Percentiles rank a stretch among this genome's conserved stretches.
Evolutionary conservation across 2,797 vertebrate genomes (phyloP).

Genomic region (Hoplostethus mediterraneus): DNA sequence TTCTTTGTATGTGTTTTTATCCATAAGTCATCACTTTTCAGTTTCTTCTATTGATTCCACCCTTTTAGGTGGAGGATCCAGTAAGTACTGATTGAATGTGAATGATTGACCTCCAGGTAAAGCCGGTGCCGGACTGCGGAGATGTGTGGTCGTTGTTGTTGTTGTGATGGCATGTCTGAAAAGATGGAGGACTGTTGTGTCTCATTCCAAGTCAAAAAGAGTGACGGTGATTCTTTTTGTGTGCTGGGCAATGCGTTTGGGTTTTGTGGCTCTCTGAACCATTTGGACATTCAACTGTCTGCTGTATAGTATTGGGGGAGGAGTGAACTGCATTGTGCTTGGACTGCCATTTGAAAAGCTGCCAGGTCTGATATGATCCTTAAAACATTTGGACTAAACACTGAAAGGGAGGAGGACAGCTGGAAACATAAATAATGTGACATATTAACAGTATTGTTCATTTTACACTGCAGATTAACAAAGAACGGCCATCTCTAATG

Average conservation of each 20-base stretch:
- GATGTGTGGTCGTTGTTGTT: conserved; percentile 39
- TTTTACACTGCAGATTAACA: neutral
- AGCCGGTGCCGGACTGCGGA: conserved; percentile 22
- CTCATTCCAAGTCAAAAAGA: neutral
- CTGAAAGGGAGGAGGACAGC: neutral
- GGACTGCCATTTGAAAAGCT: conserved; percentile 47
- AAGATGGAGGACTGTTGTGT: conserved; percentile 32
- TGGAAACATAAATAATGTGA: neutral
- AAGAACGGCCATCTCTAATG: neutral
- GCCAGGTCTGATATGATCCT: conserved; percentile 36
- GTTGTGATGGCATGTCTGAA: conserved; percentile 58
- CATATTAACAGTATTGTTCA: neutral
- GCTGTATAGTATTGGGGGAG: conserved; percentile 13
- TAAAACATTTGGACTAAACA: neutral
- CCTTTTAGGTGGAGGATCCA: conserved; percentile 75
- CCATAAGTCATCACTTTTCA: conserved; percentile 27
- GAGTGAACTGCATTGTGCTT: conserved; percentile 54
- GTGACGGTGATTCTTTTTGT: neutral
- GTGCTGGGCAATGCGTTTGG: conserved; percentile 19
- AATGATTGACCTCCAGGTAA: conserved; percentile 66
- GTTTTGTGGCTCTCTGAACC: conserved; percentile 11
- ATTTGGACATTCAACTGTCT: conserved; percentile 19
- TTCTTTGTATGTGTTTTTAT: neutral
- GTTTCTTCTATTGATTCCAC: conserved; percentile 50
- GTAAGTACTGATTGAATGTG: conserved; percentile 76